Percentiles rank a stretch among this genome's conserved stretches.
Evolutionary conservation across 2,113 vertebrate genomes (phyloP).

Genomic region (Halcyon malimbica): DNA sequence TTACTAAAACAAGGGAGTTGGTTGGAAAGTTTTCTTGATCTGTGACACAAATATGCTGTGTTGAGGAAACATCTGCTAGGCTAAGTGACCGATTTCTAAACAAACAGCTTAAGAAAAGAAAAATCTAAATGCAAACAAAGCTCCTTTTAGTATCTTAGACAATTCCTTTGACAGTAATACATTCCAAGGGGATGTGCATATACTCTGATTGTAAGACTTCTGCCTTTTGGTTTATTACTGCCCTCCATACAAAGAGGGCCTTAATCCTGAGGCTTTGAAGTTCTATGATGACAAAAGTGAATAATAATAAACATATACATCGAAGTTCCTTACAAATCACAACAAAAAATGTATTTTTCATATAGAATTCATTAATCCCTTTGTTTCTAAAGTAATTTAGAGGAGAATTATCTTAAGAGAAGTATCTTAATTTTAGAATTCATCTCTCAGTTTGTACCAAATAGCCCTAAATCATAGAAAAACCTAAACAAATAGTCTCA

Average conservation of each 20-base stretch:
- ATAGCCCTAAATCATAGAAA: background rate
- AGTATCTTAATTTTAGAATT: background rate
- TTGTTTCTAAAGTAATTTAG: background rate
- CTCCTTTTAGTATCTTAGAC: background rate
- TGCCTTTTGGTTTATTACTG: background rate
- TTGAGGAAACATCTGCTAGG: conserved; percentile 22
- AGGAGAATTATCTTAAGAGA: background rate
- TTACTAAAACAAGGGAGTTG: background rate
- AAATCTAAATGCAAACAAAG: conserved; percentile 5
- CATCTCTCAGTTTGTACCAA: background rate
- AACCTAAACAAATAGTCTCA: background rate
- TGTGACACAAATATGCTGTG: background rate
- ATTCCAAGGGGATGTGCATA: background rate
- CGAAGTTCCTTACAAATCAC: background rate
- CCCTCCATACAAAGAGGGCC: background rate
- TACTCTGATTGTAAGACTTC: background rate
- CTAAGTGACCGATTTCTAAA: conserved; percentile 22
- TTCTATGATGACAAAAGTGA: background rate
- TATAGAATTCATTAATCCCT: background rate
- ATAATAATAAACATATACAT: background rate
- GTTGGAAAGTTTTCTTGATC: conserved; percentile 6
- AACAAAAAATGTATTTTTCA: background rate
- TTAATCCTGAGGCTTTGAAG: background rate
- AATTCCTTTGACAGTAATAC: background rate
- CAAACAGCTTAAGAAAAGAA: conserved; percentile 6